Evolutionary conservation across 2,797 vertebrate genomes (phyloP), one percentile per base, ranked within the genome.

Genomic region (Gallinago nigripennis): DNA sequence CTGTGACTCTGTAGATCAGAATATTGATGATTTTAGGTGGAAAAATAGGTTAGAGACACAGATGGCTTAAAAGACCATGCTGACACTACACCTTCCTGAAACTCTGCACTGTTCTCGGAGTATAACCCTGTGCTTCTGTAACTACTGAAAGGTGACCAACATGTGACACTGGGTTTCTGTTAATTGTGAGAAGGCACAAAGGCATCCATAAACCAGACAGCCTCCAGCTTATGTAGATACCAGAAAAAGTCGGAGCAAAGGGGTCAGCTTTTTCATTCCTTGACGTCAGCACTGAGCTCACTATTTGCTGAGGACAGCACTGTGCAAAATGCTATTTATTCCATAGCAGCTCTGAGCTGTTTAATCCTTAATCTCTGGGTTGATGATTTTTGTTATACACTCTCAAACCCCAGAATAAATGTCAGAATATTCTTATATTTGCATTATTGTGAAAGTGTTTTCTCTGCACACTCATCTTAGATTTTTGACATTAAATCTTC

Each of bases 331-430:
- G 51, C 28, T 79, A 28, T 95, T 95, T 92, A 93, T 92, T 93
- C 72, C 78, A 48, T 11, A 68, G 72, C 81, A 85, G 57, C 66
- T 87, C 75, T 87, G 86, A 92, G 65, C 19, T 11, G 1, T 57
- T 91, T 96, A 94, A 93, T 96, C 94, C 92, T 91, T 97, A 97
- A 96, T 97, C 95, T 95, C 77, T 76, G 58, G 51, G 28, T 78
- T 97, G 96, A 94, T 86, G 71, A 61, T 75, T 95, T 96, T 96
- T 97, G 87, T 81, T 92, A 92, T 63, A 95, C 96, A 96, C 70
- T 96, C 71, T 77, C 87, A 84, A 88, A 92, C 60, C 63, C 84
- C 83, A 63, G 87, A 97, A 95, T 86, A 97, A 92, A 95, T 95
- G 94, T 94, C 96, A 97, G 70, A 69, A 79, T 97, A 94, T 76